Evolutionary conservation across 2,888 invertebrate species (phyloP), one percentile per base, ranked within the genome.

Genomic region (Heliconius aoede): DNA sequence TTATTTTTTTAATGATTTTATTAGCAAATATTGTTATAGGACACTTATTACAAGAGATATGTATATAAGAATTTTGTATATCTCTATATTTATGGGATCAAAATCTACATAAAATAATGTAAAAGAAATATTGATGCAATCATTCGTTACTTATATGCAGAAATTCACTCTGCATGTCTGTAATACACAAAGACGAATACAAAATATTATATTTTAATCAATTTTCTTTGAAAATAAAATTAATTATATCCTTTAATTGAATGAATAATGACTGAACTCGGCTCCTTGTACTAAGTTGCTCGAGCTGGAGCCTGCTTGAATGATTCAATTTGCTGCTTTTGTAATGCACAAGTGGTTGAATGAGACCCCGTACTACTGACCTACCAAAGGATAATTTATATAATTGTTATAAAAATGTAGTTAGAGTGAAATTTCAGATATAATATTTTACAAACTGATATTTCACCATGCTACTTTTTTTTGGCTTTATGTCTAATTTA

Each of bases 161-260:
- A n/a, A 55, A 8, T 0, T n/a, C 8, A 8, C 55, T 26, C 15
- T 4, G 26, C 15, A 60, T 26, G 5, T 11, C 60, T 26, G 1
- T 13, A 60, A 60, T 60, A 60, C 11, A 26, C 2, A 58, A 24
- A 26, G 2, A 60, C 13, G 15, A 26, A 4, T 15, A 60, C 11
- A 26, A 60, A 60, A 60, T 18, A 7, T 26, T 26, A 7, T 15
- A 60, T 2, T 15, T 36, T 11, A 36, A 62, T 30, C 30, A 32
- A 64, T 8, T 62, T 62, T 62, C 18, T 18, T 62, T 11, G 9
- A 64, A 36, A 51, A 51, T 69, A 51, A 30, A 69, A 28, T 18
- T 30, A 55, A 69, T 69, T 69, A 28, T 69, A 30, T 82, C 80
- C 73, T 74, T 79, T 86, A 87, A 89, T 89, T 86, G 84, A 83